phyloP scores from a whole-genome alignment of 1,140 invertebrate species.

The Plectrocnemia conspersa region DNA sequence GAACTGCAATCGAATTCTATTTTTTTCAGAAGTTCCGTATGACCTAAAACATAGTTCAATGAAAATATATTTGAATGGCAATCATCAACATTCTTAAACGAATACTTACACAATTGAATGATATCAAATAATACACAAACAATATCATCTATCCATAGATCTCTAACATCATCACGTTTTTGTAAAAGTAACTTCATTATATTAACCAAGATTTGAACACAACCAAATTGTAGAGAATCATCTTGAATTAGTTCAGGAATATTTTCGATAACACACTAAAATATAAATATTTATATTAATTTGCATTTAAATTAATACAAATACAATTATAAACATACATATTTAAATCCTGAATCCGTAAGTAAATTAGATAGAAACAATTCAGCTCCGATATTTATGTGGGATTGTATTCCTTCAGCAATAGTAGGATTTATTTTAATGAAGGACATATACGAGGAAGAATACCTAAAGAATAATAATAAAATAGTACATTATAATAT shows the following conservation, averaged over 20 bases:
- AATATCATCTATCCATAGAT: conserved; percentile 21
- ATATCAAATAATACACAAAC: conserved; percentile 26
- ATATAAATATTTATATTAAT: conserved; percentile 1
- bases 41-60: conserved; percentile 17
- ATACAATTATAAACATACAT: conserved; percentile 12
- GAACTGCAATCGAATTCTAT: conserved; percentile 5
- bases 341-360: conserved; percentile 17
- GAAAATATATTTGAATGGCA: not conserved
- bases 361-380: conserved; percentile 23
- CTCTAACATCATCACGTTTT: conserved; percentile 7
- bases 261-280: conserved; percentile 18
- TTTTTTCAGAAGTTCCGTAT: conserved; percentile 16
- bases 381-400: conserved; percentile 27
- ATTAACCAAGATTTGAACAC: conserved; percentile 11
- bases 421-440: conserved; percentile 9
- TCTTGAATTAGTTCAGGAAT: conserved; percentile 5
- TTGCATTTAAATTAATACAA: not conserved
- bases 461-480: conserved; percentile 23
- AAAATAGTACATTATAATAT: not conserved
- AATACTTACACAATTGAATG: conserved; percentile 22
- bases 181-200: conserved; percentile 24
- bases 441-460: conserved; percentile 13
- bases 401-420: conserved; percentile 25
- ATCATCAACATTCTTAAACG: not conserved
- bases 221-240: conserved; percentile 16